phyloP scores from a whole-genome alignment of 2,888 invertebrate genomes.

The Plutella xylostella region DNA sequence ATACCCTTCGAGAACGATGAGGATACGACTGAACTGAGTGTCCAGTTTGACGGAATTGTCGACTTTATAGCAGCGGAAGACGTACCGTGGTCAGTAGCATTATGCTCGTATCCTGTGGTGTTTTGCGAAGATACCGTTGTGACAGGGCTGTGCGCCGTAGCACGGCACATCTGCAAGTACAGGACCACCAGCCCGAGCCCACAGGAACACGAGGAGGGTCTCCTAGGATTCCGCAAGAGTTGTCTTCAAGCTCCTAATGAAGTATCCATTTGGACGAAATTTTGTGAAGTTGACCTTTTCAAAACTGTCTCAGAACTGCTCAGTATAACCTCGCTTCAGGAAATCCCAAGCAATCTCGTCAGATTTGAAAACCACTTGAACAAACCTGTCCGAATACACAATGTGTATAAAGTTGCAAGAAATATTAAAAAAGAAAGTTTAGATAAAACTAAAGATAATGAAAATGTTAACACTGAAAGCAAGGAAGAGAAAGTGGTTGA shows the following conservation, averaged over 20 bases:
- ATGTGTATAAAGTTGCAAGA: conserved; percentile 81
- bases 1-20: conserved; percentile 34
- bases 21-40: conserved; percentile 20
- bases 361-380: conserved; percentile 87
- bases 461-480: conserved; percentile 12
- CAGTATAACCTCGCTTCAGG: conserved; percentile 20
- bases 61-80: conserved; percentile 33
- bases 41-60: conserved; percentile 25
- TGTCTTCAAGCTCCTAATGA: conserved; percentile 88
- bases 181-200: conserved; percentile 21
- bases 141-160: conserved; percentile 83
- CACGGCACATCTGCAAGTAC: conserved; percentile 44
- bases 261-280: conserved; percentile 89
- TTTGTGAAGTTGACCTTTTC: conserved; percentile 88
- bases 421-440: conserved; percentile 52
- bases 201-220: conserved; percentile 49
- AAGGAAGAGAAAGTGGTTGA: conserved; percentile 16
- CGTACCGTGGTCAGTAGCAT: conserved; percentile 57
- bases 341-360: conserved; percentile 76
- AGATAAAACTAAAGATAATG: conserved; percentile 24
- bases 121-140: conserved; percentile 72
- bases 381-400: conserved; percentile 87
- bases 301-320: conserved; percentile 64
- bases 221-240: conserved; percentile 84
- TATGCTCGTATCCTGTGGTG: conserved; percentile 74